Percentiles rank a stretch among this genome's conserved stretches.
Evolutionary conservation across 2,888 invertebrate genomes (phyloP).

Genomic region (Nephrotoma appendiculata): DNA sequence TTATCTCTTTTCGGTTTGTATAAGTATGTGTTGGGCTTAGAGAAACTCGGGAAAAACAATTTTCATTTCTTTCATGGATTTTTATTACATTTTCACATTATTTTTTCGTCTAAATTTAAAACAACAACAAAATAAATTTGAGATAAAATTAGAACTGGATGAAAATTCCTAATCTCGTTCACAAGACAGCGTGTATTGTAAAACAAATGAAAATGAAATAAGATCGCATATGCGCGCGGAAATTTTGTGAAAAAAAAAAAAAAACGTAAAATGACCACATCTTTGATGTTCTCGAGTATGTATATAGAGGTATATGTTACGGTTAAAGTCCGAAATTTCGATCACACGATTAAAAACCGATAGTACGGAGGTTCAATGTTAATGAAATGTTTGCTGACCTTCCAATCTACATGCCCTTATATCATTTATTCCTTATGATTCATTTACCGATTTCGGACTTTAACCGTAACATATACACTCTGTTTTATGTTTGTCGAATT

Average conservation of each 20-base stretch:
- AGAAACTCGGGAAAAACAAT: neutral
- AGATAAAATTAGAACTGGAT: neutral
- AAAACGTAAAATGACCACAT: neutral
- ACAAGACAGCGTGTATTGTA: neutral
- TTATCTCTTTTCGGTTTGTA: neutral
- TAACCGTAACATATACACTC: neutral
- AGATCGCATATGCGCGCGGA: neutral
- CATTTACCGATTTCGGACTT: no score
- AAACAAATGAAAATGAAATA: neutral
- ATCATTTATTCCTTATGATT: no score
- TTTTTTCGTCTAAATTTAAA: neutral
- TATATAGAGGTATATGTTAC: no score
- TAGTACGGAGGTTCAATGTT: no score
- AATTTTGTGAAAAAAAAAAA: neutral
- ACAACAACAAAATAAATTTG: neutral
- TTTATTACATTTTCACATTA: neutral
- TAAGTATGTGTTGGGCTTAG: neutral
- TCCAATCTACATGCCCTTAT: no score
- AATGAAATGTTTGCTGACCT: no score
- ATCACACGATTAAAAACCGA: no score
- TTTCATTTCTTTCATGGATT: neutral
- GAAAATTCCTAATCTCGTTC: neutral
- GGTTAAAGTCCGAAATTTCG: no score
- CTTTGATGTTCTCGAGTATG: neutral
- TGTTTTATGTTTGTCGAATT: neutral